Evolutionary conservation across 1,140 invertebrate species (phyloP), one percentile per base, ranked within the genome.

Genomic region (Nautilus pompilius): DNA sequence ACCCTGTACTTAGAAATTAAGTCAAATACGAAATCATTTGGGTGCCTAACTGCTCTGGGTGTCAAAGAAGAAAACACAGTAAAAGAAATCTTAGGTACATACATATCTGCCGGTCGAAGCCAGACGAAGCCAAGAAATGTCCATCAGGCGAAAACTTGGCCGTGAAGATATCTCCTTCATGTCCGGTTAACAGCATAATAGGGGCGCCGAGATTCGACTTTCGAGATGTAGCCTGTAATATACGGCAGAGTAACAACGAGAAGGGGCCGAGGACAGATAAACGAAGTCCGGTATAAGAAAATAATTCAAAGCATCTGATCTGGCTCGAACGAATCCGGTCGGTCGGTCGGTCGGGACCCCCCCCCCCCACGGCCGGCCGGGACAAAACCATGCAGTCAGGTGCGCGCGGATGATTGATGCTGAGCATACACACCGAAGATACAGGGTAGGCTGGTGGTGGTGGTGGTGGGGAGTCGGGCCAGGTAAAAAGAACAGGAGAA

Each of bases 71-170:
- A 46, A 46, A 46, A 46, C 3, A 13, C 45, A 46, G n/a, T 20
- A 13, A 46, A 46, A 3, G n/a, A 41, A 4, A 46, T 28, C 36
- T 17, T 22, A 32, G 36, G 26, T 30, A 72, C 91, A 89, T 87
- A 97, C 95, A 95, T 68, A 99, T 96, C 84, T 94, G 90, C 80
- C 95, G 85, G 80, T 99, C 98, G 82, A 95, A 96, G n/a, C 97
- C 98, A 34, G 92, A 90, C 0, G 95, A 96, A 8, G 94, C 93
- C 24, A 99, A 81, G 78, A 96, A 90, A 70, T 93, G 89, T 26
- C 97, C 96, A 81, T 99, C 95, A 1, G 96, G 95, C 82, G 97
- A 95, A 84, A 99, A 99, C 83, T 95, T 91, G 5, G 90, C 85
- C 24, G 90, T 89, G 80, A 95, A 98, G 67, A 99, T 91, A 80